Base-by-base conservation (phyloP, 2,888 invertebrate species). In the Gryllus longicercus region DNA sequence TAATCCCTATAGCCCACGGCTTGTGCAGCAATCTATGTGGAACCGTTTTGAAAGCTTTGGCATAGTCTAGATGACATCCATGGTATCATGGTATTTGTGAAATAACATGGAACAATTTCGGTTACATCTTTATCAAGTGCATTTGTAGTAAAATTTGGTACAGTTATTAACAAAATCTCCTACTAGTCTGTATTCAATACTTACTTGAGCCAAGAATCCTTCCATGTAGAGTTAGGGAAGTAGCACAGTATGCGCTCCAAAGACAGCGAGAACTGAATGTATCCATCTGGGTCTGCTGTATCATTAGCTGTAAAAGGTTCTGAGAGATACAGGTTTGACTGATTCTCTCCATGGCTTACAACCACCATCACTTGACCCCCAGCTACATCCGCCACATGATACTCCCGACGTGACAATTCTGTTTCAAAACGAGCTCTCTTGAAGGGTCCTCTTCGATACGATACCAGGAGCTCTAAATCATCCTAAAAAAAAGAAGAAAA, bases 341-440 rank as follows among this genome's bases (percentile, higher is more conserved):
- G 86, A 18, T 90, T 90, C 82, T 93, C 91, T 0, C 92, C 91
- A 87, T 96, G 95, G 86, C 93, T 93, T 79, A 94, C 94, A 84
- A 95, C 94, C 82, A 96, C 91, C 85, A 97, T 92, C 82, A 95
- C 91, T 87, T 94, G 91, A 84, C 92, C 92, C 84, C 93, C 93
- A 0, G 94, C 92, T 18, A 96, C 94, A 86, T 97, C 96, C 0
- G 94, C 94, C 78, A 97, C 91, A 86, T 94, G 94, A 86, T 93
- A 96, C 85, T 93, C 93, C n/a, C 10, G 38, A 12, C 18, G 38
- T n/a, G 38, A 12, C 18, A 49, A 50, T 21, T 84, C 88, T 87
- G 50, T 88, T 83, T 94, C 93, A 85, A 97, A 96, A 82, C 92
- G 89, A 0, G 96, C 95, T 84, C 90, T 90, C 80, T 90, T 87